Evolutionary conservation across 2,888 invertebrate species (phyloP).

Genomic region (Cerceris ruficornis): DNA sequence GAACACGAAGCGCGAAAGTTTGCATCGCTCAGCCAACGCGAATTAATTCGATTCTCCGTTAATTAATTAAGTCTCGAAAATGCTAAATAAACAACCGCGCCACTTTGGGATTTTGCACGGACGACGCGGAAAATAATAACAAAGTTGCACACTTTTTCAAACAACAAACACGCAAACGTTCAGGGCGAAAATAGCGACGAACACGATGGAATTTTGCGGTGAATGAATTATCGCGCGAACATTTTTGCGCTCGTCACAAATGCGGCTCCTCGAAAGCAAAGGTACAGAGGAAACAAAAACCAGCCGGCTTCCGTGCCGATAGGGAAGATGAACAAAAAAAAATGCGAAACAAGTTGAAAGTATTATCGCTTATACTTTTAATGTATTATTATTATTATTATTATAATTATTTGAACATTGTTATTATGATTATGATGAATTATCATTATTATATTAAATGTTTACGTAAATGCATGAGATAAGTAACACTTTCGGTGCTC

Average conservation of each 20-base stretch:
- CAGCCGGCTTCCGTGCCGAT: slow-evolving; percentile 13
- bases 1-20: not conserved
- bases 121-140: slow-evolving; percentile 8
- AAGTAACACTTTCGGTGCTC: slow-evolving; percentile 64
- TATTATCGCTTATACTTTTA: slow-evolving; percentile 77
- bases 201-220: no score
- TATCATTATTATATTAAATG: slow-evolving; percentile 66
- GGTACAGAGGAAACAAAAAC: not conserved
- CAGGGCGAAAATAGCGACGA: no score
- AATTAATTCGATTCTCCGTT: slow-evolving; percentile 8
- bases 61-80: slow-evolving; percentile 11
- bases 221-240: no score
- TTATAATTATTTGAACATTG: slow-evolving; percentile 65
- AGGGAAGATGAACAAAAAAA: slow-evolving; percentile 19
- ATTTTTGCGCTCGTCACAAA: not conserved
- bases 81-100: slow-evolving; percentile 3
- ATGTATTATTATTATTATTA: slow-evolving; percentile 73
- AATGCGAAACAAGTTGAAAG: slow-evolving; percentile 77
- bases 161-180: not conserved
- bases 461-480: slow-evolving; percentile 62
- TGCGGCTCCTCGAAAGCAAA: slow-evolving; percentile 29
- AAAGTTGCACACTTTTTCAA: slow-evolving; percentile 2
- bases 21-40: slow-evolving; percentile 3
- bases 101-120: not conserved
- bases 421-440: slow-evolving; percentile 74